Percentiles rank a stretch among this genome's conserved stretches.
These are phyloP conservation scores for Desmodus rotundus DNA, from an alignment of 2,113 vertebrate genomes.

Conservation along the genomic window DNA sequence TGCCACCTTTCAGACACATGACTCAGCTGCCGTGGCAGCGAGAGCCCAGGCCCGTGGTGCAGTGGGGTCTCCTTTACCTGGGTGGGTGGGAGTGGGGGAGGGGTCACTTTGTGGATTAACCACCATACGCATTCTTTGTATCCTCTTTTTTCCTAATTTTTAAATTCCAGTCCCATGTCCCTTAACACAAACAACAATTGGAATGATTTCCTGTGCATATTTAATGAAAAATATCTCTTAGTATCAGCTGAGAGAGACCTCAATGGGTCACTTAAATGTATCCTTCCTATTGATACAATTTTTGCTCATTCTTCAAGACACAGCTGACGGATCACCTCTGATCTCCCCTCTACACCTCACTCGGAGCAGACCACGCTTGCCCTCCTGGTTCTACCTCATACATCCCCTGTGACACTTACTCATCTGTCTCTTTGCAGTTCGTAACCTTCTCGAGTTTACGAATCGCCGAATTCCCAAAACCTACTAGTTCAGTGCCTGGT, in stretches of 20 bases:
- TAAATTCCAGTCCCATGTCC: background rate
- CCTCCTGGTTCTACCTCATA: background rate
- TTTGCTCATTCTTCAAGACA: conserved; percentile 18
- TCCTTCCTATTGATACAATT: background rate
- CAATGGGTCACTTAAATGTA: background rate
- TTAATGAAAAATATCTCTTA: background rate
- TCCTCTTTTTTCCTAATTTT: background rate
- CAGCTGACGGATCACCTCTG: background rate
- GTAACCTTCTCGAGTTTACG: background rate
- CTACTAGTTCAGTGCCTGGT: background rate
- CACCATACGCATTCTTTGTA: background rate
- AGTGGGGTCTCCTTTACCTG: background rate
- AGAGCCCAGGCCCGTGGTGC: accelerated
- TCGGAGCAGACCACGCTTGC: background rate
- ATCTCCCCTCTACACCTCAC: background rate
- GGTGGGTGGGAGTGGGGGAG: background rate
- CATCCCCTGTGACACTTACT: background rate
- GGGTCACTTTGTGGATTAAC: too few species aligned
- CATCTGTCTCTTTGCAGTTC: background rate
- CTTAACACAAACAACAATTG: background rate
- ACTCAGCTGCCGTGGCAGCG: background rate
- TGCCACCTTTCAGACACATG: background rate
- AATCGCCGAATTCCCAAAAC: background rate
- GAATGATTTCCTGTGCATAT: background rate
- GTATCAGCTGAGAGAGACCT: background rate